These are phyloP conservation scores for Acrobasis consociella DNA, from an alignment of 2,888 invertebrate genomes.

Conservation along the genomic window DNA sequence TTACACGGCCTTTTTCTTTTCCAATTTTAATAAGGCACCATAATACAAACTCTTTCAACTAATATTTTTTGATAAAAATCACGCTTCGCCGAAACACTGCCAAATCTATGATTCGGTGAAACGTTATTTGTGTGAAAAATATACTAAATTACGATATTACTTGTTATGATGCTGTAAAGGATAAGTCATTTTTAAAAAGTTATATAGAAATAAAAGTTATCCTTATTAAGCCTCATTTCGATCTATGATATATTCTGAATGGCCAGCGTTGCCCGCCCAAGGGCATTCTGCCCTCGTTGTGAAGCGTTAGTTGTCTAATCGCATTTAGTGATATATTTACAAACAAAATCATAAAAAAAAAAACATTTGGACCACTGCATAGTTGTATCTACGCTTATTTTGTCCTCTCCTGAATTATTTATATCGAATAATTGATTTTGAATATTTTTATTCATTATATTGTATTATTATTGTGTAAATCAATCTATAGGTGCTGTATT, in stretches of 20 bases:
- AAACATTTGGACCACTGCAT: slow-evolving; percentile 68
- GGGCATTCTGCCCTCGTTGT: slow-evolving; percentile 57
- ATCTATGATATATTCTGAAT: neutral
- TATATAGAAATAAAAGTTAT: too few species aligned
- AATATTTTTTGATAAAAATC: too few species aligned
- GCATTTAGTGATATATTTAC: slow-evolving; percentile 66
- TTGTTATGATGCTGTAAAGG: too few species aligned
- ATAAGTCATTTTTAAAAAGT: too few species aligned
- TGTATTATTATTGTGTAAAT: slow-evolving; percentile 63
- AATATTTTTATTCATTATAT: slow-evolving; percentile 65
- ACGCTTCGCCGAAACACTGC: too few species aligned
- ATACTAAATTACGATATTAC: too few species aligned
- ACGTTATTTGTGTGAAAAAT: too few species aligned
- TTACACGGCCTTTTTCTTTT: too few species aligned
- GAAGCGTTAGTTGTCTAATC: slow-evolving; percentile 68
- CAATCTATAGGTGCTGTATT: slow-evolving; percentile 78
- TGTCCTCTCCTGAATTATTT: slow-evolving; percentile 58
- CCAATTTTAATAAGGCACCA: too few species aligned
- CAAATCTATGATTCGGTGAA: too few species aligned
- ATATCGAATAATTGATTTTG: slow-evolving; percentile 63
- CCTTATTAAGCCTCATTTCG: too few species aligned
- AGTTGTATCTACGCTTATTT: slow-evolving; percentile 69
- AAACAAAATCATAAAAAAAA: slow-evolving; percentile 45
- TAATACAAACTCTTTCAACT: too few species aligned
- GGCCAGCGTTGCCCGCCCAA: slow-evolving; percentile 28